phyloP scores from a whole-genome alignment of 2,113 vertebrate genomes.

The Pterocles gutturalis region DNA sequence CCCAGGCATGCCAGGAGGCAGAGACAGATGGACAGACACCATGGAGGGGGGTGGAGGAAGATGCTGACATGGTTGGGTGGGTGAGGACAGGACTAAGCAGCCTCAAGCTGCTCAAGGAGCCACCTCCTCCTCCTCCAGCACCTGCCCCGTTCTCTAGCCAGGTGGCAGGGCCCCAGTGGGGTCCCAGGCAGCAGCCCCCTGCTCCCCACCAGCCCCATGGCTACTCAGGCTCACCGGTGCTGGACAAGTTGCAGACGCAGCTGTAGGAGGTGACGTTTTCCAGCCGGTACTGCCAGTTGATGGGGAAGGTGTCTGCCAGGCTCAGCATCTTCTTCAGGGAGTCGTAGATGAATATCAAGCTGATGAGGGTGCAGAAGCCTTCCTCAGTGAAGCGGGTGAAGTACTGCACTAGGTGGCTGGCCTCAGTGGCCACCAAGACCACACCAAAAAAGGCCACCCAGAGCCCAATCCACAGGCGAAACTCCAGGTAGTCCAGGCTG shows the following conservation, averaged over 20 bases:
- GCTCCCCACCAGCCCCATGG: background rate
- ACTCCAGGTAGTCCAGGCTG: conserved; percentile 80
- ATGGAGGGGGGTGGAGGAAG: background rate
- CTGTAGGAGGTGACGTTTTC: conserved; percentile 65
- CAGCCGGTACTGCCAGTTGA: conserved; percentile 74
- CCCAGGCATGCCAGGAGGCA: background rate
- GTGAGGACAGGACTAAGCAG: background rate
- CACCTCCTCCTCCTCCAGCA: background rate
- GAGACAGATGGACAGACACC: background rate
- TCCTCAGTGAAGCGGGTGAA: conserved; percentile 85
- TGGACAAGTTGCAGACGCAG: conserved; percentile 74
- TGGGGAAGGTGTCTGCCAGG: conserved; percentile 75
- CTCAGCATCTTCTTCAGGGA: conserved; percentile 82
- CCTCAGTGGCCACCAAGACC: conserved; percentile 81
- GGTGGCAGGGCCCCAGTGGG: background rate
- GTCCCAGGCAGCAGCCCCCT: background rate
- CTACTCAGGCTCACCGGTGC: conserved; percentile 3
- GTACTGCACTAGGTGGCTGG: conserved; percentile 80
- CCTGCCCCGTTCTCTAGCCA: background rate
- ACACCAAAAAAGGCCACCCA: conserved; percentile 83
- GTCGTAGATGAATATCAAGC: conserved; percentile 84
- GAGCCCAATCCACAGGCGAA: conserved; percentile 85
- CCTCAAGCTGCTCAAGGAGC: too few relatives aligned
- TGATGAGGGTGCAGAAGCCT: conserved; percentile 85
- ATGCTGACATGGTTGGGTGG: background rate